Percentiles rank a stretch among this genome's conserved stretches.
Conservation (phyloP, 2,888 invertebrate species). For the Crocallis elinguaria region DNA sequence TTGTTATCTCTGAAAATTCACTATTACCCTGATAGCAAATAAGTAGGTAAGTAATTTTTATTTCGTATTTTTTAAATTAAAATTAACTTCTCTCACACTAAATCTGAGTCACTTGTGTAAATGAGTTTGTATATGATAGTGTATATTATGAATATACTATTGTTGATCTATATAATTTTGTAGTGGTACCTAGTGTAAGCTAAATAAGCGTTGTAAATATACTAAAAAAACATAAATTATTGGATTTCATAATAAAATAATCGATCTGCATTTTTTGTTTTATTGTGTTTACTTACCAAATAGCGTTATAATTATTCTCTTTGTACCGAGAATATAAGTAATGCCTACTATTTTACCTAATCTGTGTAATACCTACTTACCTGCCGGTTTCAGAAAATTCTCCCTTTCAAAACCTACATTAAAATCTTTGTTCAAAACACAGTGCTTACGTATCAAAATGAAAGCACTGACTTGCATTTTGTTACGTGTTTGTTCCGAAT, state of each 20-base stretch:
- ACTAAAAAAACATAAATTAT: conserved; percentile 72
- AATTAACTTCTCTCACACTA: conserved; percentile 23
- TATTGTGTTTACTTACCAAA: not conserved
- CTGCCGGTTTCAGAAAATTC: no score
- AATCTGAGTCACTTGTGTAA: conserved; percentile 20
- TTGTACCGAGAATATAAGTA: no score
- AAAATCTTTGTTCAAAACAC: no score
- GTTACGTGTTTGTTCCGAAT: no score
- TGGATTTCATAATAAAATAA: conserved; percentile 81
- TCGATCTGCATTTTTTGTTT: conserved; percentile 52
- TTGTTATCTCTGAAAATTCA: no score
- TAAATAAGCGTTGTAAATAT: conserved; percentile 73
- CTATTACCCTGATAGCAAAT: not conserved
- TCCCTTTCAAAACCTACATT: no score
- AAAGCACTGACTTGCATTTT: no score
- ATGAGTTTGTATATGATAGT: conserved; percentile 14
- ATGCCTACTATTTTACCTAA: no score
- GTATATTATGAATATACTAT: conserved; percentile 34
- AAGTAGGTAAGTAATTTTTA: not conserved
- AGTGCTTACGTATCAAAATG: no score
- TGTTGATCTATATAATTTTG: conserved; percentile 42
- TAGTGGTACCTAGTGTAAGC: conserved; percentile 48
- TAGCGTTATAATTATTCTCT: no score
- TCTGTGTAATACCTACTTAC: no score
- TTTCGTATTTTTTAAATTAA: not conserved